These are phyloP conservation scores for Pangasius mekongensis DNA, from an alignment of 2,797 vertebrate species.

Conservation along the genomic window DNA sequence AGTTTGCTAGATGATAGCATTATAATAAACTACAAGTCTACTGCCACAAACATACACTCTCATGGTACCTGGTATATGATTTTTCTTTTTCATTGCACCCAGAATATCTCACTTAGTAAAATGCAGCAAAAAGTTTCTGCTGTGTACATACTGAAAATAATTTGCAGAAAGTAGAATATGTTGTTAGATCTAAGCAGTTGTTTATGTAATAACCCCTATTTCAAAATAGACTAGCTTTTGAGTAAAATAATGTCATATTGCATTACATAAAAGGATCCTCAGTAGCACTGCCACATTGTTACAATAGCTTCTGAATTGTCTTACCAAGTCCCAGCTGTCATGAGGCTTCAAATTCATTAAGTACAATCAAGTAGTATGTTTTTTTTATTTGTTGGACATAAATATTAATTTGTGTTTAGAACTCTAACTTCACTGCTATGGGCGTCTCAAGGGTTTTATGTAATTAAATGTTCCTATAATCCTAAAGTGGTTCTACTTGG, in stretches of 20 bases:
- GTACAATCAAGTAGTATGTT: not conserved
- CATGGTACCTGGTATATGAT: not conserved
- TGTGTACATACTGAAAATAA: not conserved
- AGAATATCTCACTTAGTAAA: not conserved
- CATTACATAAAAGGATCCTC: not conserved
- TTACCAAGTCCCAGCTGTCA: not conserved
- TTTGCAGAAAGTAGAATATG: not conserved
- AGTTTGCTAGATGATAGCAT: not conserved
- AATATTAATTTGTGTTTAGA: not conserved
- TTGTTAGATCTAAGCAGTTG: not conserved
- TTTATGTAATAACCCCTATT: not conserved
- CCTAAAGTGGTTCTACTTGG: not conserved
- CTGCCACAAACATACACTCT: not conserved
- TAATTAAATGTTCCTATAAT: not conserved
- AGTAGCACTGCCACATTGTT: not conserved
- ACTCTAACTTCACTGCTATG: not conserved
- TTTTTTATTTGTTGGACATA: not conserved
- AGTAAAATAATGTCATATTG: not conserved
- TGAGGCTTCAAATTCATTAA: not conserved
- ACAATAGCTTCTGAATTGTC: not conserved
- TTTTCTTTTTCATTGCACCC: not conserved
- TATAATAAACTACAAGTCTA: slow-evolving; percentile 3
- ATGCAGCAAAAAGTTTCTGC: not conserved
- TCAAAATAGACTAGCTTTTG: not conserved
- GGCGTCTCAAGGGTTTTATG: not conserved